Evolutionary conservation across 1,140 invertebrate species (phyloP).

Genomic region (Pseudomyrmex gracilis): DNA sequence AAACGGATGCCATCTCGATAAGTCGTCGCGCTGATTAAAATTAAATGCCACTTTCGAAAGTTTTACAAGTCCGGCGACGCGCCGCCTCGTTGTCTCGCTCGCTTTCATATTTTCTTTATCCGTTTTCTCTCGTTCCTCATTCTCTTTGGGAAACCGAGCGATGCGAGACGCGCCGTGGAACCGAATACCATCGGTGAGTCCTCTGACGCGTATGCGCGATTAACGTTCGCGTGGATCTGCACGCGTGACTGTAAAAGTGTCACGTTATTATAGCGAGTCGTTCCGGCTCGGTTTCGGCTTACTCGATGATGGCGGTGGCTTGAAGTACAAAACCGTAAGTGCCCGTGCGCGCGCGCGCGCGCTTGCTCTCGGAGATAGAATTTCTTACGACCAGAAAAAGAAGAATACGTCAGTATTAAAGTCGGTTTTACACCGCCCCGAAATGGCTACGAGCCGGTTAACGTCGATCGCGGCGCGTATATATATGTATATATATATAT

Average conservation of each 20-base stretch:
- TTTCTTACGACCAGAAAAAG: constrained; percentile 67
- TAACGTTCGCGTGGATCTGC: neutral
- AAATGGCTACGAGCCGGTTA: constrained; percentile 71
- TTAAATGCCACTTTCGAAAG: constrained; percentile 42
- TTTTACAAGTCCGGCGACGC: constrained; percentile 40
- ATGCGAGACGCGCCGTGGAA: neutral
- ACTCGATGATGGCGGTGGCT: neutral
- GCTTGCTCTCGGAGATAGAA: constrained; percentile 55
- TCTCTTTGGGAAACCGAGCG: neutral
- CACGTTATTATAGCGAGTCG: constrained; percentile 13
- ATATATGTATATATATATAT: too few species aligned
- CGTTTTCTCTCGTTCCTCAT: neutral
- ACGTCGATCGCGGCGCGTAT: constrained; percentile 60
- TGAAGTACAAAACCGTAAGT: constrained; percentile 26
- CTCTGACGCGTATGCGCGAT: neutral
- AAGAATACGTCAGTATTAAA: constrained; percentile 69
- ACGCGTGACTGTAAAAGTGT: constrained; percentile 34
- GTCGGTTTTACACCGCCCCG: constrained; percentile 67
- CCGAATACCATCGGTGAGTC: neutral
- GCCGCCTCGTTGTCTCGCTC: neutral
- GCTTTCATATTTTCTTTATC: neutral
- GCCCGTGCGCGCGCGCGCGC: constrained; percentile 1
- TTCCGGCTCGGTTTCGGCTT: constrained; percentile 22
- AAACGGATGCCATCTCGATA: constrained; percentile 34
- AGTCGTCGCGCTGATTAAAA: constrained; percentile 42